Base-by-base conservation (phyloP, 2,113 vertebrate species). In the Peromyscus maniculatus region DNA sequence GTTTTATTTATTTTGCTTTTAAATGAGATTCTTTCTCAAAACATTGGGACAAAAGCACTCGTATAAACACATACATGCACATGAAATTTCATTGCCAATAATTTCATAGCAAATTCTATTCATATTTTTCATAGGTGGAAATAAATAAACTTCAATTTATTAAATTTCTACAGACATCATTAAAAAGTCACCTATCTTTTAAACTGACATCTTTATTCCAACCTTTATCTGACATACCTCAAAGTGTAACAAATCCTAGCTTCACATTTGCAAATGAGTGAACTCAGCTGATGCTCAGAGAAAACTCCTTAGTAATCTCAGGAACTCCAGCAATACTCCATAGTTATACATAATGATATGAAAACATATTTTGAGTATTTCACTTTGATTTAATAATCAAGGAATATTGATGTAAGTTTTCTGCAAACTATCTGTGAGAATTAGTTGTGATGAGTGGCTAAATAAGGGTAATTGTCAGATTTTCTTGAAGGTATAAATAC, bases 1-100 rank as follows among this genome's bases (percentile, higher is more conserved):
- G 83, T 78, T 80, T 22, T 67, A 78, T 95, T 88, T 77, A 87
- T 95, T 93, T 94, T 95, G 64, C 39, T 93, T 43, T n/a, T 95
- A 91, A 96, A 91, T 12, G 43, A 21, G 83, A 88, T n/a, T 28
- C 26, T 93, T 43, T 22, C n/a, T 94, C 82, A 43, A 62, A 43
- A 62, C n/a, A 84, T 3, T 62, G 57, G 57, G 36, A 59, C 39
- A 92, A 74, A 43, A 67, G 26, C 43, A 49, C 10, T 55, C 57
- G 89, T 64, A 46, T 92, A 90, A 87, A 92, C 21, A 97, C 80
- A 91, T 90, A 15, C n/a, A 80, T 39, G 69, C 69, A 92, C 87
- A 71, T 77, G 79, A 86, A 95, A 94, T 15, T 83, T 24, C 16
- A 89, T 17, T 92, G 69, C 82, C 39, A 95, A 87, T 39, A 84